These are phyloP conservation scores for Fopius arisanus DNA, from an alignment of 1,140 invertebrate genomes.

Conservation along the genomic window DNA sequence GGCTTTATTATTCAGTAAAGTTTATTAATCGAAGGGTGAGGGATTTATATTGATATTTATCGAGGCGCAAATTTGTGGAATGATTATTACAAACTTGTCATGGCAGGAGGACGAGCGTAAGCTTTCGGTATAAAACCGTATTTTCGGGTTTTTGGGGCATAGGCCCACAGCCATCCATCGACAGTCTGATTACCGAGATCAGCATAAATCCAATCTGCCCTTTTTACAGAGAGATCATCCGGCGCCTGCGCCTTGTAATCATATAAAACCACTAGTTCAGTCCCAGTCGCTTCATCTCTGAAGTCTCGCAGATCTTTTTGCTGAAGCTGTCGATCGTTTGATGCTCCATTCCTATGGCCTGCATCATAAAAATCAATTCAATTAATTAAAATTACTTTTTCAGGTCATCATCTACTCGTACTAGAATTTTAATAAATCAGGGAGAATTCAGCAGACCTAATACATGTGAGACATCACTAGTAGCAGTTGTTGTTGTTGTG, in stretches of 20 bases:
- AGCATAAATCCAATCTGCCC: slow-evolving; percentile 94
- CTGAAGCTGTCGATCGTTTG: slow-evolving; percentile 50
- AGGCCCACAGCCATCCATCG: slow-evolving; percentile 95
- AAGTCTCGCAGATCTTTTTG: slow-evolving; percentile 61
- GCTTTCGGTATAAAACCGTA: slow-evolving; percentile 96
- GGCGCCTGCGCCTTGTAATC: slow-evolving; percentile 95
- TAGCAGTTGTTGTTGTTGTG: slow-evolving; percentile 47
- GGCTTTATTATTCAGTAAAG: too few species aligned
- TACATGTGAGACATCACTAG: slow-evolving; percentile 46
- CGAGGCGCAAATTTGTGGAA: neutral
- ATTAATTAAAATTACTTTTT: neutral
- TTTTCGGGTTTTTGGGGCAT: slow-evolving; percentile 89
- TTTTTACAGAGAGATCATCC: slow-evolving; percentile 86
- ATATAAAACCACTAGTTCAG: slow-evolving; percentile 92
- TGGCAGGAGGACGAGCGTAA: slow-evolving; percentile 90
- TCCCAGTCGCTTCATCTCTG: slow-evolving; percentile 69
- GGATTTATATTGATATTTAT: too few species aligned
- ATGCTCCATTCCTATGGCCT: slow-evolving; percentile 51
- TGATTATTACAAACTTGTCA: slow-evolving; percentile 78
- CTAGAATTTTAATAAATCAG: neutral
- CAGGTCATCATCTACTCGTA: neutral
- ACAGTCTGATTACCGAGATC: slow-evolving; percentile 92
- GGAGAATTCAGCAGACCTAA: slow-evolving; percentile 43
- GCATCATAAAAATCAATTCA: slow-evolving; percentile 14
- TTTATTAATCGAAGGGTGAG: too few species aligned